Base-by-base conservation (phyloP, 2,797 vertebrate species). In the Oophaga sylvatica region DNA sequence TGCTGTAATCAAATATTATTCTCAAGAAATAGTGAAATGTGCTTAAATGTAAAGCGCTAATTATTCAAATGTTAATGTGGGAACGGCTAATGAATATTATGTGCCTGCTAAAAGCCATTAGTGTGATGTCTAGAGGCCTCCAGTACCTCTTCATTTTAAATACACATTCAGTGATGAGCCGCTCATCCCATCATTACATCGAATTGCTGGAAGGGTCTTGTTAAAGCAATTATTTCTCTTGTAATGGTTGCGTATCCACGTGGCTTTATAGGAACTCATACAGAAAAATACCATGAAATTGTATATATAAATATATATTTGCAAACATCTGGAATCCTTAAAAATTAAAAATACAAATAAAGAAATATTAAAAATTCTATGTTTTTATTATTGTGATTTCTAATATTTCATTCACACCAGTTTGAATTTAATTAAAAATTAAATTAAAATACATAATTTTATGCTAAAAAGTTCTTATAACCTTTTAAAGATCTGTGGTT, bases 21-120 rank as follows among this genome's bases (percentile, higher is more conserved):
- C 62, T 73, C 35, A 15, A 9, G 57, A 63, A 62, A 63, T 16
- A 76, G 82, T 76, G 59, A 84, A 41, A 75, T 75, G 68, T 83
- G 56, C 68, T 60, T 2, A 84, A 41, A 41, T 73, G 82, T 84
- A 62, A 41, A 73, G 26, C 41, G 57, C 70, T 76, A 84, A 84
- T 84, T 73, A 84, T 63, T 73, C 41, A 59, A 26, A 75, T 75
- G 82, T 48, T 84, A 76, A 76, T 84, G 70, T 60, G 22, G 35
- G 12, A 76, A 41, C 22, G 2, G 45, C 67, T 87, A 76, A 87
- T 87, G 67, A 87, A 87, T 87, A 76, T 63, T 82, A 81, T 82
- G 70, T 41, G 68, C 71, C 41, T 87, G 80, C 76, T 87, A 80
- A 87, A 87, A 81, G 26, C 63, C 79, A 87, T 87, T 87, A 82